Conservation (phyloP, 2,797 vertebrate species). For the Myotis daubentonii region DNA sequence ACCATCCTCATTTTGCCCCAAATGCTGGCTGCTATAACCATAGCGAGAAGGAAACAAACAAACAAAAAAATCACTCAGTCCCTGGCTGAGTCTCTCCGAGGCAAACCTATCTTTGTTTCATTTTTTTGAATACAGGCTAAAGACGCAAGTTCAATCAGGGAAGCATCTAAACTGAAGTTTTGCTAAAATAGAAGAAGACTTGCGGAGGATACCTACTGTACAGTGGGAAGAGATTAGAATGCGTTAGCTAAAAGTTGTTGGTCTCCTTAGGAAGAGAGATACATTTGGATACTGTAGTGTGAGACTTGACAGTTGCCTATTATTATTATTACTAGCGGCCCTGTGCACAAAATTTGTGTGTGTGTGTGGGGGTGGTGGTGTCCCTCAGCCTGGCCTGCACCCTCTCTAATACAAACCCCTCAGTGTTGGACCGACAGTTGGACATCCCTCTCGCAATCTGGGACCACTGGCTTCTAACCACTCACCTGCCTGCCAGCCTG, state of each 20-base stretch:
- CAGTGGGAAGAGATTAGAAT: neutral
- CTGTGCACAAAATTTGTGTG: no score
- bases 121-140: conserved; percentile 12
- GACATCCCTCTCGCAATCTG: no score
- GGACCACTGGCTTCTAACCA: no score
- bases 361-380: no score
- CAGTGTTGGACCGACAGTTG: no score
- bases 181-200: neutral
- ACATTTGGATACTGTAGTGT: neutral
- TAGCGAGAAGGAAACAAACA: neutral
- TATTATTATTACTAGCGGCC: no score
- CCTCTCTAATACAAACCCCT: no score
- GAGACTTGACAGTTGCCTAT: neutral
- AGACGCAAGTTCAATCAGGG: neutral
- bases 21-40: neutral
- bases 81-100: neutral
- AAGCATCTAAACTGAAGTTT: conserved; percentile 7
- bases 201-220: neutral
- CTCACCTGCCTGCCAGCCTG: no score
- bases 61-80: neutral
- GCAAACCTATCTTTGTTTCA: conserved; percentile 40
- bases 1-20: neutral
- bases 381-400: no score
- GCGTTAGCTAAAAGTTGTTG: neutral
- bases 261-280: neutral